Conservation (phyloP, 2,888 invertebrate genomes). For the Lapara coniferarum region DNA sequence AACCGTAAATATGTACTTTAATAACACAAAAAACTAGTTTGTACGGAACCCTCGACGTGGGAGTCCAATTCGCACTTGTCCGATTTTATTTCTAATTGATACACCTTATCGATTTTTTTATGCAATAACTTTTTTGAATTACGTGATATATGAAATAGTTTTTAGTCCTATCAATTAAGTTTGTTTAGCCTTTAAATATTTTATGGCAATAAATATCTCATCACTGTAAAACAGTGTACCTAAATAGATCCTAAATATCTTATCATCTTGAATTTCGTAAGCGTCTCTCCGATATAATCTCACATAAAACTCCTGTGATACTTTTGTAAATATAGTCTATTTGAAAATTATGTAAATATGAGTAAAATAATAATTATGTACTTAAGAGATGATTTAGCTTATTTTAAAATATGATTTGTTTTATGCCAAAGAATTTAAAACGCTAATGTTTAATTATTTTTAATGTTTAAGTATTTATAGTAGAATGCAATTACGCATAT, state of each 20-base stretch:
- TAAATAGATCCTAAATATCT: neutral
- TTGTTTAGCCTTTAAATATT: too few relatives aligned
- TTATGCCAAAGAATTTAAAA: slow-evolving; percentile 18
- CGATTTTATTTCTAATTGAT: too few relatives aligned
- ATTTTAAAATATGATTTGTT: neutral
- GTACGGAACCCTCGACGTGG: too few relatives aligned
- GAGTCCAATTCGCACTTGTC: too few relatives aligned
- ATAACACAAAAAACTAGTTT: too few relatives aligned
- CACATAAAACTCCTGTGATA: slow-evolving; percentile 71
- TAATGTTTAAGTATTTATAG: neutral
- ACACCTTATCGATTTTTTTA: too few relatives aligned
- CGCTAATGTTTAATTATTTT: neutral
- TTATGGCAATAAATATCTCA: too few relatives aligned
- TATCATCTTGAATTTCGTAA: slow-evolving; percentile 25
- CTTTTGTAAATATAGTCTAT: slow-evolving; percentile 63
- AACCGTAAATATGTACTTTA: too few relatives aligned
- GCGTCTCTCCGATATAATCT: slow-evolving; percentile 32
- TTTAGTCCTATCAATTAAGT: too few relatives aligned
- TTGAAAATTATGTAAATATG: slow-evolving; percentile 40
- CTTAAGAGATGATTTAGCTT: slow-evolving; percentile 3
- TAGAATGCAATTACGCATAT: neutral
- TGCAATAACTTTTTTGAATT: too few relatives aligned
- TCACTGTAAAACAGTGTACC: neutral
- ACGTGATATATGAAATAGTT: too few relatives aligned
- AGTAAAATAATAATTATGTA: neutral